These are phyloP conservation scores for Onychorhynchus coronatus DNA, from an alignment of 2,113 vertebrate species.

Conservation along the genomic window DNA sequence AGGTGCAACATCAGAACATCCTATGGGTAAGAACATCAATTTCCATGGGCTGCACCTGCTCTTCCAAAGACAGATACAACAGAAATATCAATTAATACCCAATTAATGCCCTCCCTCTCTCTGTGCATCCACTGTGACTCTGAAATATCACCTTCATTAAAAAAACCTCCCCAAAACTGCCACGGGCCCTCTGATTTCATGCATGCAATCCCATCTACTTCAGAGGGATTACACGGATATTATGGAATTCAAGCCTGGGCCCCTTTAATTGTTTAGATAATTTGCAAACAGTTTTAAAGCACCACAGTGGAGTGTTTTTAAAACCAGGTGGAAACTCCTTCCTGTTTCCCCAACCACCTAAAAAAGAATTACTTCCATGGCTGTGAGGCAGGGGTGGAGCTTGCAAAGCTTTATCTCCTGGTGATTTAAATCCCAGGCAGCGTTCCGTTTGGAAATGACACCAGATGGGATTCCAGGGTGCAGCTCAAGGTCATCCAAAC, in stretches of 20 bases:
- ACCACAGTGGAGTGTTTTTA: neutral
- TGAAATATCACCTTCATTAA: neutral
- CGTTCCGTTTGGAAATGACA: neutral
- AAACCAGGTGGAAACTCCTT: neutral
- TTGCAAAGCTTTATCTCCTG: neutral
- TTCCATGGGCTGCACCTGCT: too few relatives aligned
- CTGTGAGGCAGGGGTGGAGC: neutral
- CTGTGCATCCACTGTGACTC: neutral
- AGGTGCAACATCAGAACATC: too few relatives aligned
- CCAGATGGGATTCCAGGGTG: conserved; percentile 20
- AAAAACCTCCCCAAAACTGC: neutral
- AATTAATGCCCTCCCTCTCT: neutral
- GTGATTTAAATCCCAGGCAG: conserved; percentile 20
- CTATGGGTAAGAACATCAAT: neutral
- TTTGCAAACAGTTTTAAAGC: neutral
- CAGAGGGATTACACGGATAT: accelerated
- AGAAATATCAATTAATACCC: neutral
- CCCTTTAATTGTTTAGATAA: neutral
- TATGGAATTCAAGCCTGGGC: neutral
- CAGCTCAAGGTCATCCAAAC: conserved; percentile 42
- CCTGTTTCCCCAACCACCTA: neutral
- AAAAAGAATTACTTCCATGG: neutral
- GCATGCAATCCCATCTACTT: accelerated
- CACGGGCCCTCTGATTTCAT: neutral
- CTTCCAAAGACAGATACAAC: neutral